Percentiles rank a stretch among this genome's conserved stretches.
These are phyloP conservation scores for Dasyornis broadbenti DNA, from an alignment of 2,113 vertebrate genomes.

Conservation along the genomic window DNA sequence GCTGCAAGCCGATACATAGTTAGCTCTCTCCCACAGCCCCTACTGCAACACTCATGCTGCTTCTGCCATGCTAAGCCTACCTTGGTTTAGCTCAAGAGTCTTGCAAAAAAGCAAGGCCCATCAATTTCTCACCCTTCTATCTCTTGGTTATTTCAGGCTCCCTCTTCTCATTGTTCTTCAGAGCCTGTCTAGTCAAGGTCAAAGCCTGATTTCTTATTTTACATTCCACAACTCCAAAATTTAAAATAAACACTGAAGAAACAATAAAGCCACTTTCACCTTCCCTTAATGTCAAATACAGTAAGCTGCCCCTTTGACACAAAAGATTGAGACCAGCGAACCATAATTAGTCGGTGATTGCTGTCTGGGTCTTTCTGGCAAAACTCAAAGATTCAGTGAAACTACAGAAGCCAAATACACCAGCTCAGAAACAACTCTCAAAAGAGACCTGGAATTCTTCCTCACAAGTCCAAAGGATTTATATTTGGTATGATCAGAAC, in stretches of 20 bases:
- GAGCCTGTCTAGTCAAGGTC: not conserved
- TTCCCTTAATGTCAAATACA: not conserved
- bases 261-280: not conserved
- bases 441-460: not conserved
- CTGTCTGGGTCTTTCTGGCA: not conserved
- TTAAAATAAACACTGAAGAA: not conserved
- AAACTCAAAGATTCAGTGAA: not conserved
- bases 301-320: not conserved
- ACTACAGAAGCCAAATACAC: not conserved
- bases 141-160: not conserved
- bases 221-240: not conserved
- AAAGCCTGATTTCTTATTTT: not conserved
- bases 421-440: not conserved
- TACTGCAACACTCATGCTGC: not conserved
- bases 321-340: not conserved
- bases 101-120: not conserved
- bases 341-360: not conserved
- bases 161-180: not conserved
- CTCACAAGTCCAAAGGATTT: not conserved
- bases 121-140: not conserved
- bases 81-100: not conserved
- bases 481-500: not conserved
- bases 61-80: not conserved
- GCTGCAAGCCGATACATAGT: not conserved
- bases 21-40: not conserved